phyloP scores from a whole-genome alignment of 2,113 vertebrate genomes.

The Reinhardtius hippoglossoides region DNA sequence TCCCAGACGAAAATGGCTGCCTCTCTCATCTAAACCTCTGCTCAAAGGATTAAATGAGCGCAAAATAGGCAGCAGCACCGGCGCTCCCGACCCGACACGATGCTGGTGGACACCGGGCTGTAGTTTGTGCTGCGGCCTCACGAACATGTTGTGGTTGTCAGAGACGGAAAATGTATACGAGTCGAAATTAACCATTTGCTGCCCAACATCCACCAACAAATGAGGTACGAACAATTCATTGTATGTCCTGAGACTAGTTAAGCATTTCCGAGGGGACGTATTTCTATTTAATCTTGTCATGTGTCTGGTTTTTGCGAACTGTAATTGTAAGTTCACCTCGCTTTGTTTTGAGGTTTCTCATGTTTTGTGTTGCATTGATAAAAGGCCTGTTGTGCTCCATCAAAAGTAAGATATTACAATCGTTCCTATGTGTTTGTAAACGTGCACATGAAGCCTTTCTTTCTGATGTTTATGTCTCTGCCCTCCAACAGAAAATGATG shows the following conservation, averaged over 20 bases:
- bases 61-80: conserved; percentile 31
- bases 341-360: conserved; percentile 13
- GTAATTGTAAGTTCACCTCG: background rate
- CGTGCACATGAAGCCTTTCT: background rate
- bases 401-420: conserved; percentile 27
- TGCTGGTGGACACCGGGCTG: conserved; percentile 3
- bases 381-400: conserved; percentile 40
- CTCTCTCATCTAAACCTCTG: conserved; percentile 77
- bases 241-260: background rate
- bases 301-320: conserved; percentile 1
- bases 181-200: conserved; percentile 78
- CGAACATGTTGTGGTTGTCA: conserved; percentile 67
- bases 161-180: conserved; percentile 73
- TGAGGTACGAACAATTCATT: conserved; percentile 76
- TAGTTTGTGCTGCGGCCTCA: conserved; percentile 35
- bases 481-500: conserved; percentile 92
- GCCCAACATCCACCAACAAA: conserved; percentile 72
- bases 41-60: conserved; percentile 55
- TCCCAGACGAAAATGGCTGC: conserved; percentile 83
- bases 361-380: conserved; percentile 26
- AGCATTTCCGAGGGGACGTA: background rate
- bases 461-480: conserved; percentile 55
- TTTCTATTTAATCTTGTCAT: background rate
- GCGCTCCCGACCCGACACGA: conserved; percentile 6
- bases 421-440: conserved; percentile 3